Percentiles rank a stretch among this genome's conserved stretches.
Evolutionary conservation across 1,140 invertebrate species (phyloP).

Genomic region (Drosophila nasuta): DNA sequence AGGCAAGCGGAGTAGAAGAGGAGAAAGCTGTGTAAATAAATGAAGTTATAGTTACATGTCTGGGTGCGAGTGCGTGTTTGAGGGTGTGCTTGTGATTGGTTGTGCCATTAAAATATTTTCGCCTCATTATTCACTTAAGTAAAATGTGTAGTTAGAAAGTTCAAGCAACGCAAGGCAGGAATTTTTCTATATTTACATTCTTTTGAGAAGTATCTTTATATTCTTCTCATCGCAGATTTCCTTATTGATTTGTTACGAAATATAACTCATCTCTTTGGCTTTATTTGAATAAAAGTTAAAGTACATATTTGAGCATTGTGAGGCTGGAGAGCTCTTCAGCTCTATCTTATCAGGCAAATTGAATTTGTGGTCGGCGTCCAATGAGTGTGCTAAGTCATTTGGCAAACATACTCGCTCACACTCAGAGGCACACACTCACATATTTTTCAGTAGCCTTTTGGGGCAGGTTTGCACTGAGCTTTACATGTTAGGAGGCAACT

Average conservation of each 20-base stretch:
- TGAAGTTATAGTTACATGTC: conserved; percentile 60
- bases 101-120: conserved; percentile 80
- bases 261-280: not conserved
- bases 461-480: conserved; percentile 42
- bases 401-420: conserved; percentile 53
- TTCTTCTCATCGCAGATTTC: too few relatives aligned
- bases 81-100: conserved; percentile 49
- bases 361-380: conserved; percentile 75
- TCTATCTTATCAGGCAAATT: conserved; percentile 66
- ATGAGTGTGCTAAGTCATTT: conserved; percentile 78
- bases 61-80: conserved; percentile 16
- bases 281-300: conserved; percentile 12
- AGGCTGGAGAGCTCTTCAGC: not conserved
- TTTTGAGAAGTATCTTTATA: not conserved
- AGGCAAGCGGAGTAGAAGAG: conserved; percentile 20
- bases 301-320: conserved; percentile 3
- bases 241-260: not conserved
- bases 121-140: conserved; percentile 76
- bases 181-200: not conserved
- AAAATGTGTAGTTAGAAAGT: conserved; percentile 34
- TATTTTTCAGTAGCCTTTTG: conserved; percentile 47
- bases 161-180: not conserved
- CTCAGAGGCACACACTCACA: conserved; percentile 13
- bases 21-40: conserved; percentile 70
- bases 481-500: not conserved